Evolutionary conservation across 2,797 vertebrate genomes (phyloP).

Genomic region (Balearica regulorum): DNA sequence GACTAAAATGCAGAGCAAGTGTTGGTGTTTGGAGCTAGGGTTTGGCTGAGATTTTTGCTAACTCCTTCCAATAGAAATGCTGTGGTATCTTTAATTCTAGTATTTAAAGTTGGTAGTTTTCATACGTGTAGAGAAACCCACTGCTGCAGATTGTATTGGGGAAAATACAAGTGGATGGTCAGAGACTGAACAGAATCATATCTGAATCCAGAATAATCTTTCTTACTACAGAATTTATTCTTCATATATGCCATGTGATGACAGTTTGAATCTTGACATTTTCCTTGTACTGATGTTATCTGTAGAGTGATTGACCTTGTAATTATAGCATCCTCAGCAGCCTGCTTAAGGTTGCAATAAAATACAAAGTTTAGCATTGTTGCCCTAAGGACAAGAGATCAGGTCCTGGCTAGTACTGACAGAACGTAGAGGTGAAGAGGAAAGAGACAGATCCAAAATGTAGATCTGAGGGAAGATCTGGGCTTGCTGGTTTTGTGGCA

Average conservation of each 20-base stretch:
- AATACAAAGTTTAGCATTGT: not conserved
- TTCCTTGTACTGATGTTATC: not conserved
- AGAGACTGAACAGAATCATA: not conserved
- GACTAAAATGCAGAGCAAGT: not conserved
- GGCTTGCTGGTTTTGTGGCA: not conserved
- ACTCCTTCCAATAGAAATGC: not conserved
- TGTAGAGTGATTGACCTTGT: not conserved
- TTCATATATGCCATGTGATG: not conserved
- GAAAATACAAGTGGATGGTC: not conserved
- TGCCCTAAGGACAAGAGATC: not conserved
- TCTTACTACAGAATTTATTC: not conserved
- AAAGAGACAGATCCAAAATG: not conserved
- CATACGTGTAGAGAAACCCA: not conserved
- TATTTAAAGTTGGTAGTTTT: not conserved
- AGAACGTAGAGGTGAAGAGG: not conserved
- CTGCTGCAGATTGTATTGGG: not conserved
- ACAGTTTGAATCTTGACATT: not conserved
- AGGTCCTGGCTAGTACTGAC: not conserved
- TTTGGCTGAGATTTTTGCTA: not conserved
- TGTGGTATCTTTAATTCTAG: not conserved
- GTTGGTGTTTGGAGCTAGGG: not conserved
- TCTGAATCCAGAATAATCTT: not conserved
- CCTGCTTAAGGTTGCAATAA: not conserved
- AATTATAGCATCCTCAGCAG: not conserved
- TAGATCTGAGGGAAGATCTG: not conserved